phyloP scores from a whole-genome alignment of 2,797 vertebrate genomes.

The Sebastes ruberrimus region DNA sequence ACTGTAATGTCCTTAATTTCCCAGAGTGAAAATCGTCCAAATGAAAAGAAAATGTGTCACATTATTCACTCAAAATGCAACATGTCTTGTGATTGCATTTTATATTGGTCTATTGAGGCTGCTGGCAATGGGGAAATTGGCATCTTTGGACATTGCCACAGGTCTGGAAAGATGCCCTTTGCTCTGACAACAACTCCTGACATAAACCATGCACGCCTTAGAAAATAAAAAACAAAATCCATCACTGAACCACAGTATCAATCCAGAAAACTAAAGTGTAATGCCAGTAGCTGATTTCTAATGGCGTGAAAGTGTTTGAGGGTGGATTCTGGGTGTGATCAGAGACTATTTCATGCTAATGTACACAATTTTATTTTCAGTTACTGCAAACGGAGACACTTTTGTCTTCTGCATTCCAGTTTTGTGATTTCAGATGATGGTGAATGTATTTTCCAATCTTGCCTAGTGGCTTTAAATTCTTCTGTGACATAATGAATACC shows the following conservation, averaged over 20 bases:
- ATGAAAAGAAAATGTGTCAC: constrained; percentile 18
- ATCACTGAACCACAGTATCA: constrained; percentile 25
- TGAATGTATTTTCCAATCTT: background rate
- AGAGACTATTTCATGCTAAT: constrained; percentile 6
- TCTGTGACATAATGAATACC: constrained; percentile 8
- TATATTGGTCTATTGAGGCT: constrained; percentile 40
- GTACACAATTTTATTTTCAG: background rate
- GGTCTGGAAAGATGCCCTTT: constrained; percentile 43
- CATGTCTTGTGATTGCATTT: constrained; percentile 35
- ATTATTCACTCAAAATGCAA: constrained; percentile 29
- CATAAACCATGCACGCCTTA: constrained; percentile 28
- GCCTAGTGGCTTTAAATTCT: background rate
- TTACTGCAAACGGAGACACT: background rate
- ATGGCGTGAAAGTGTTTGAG: constrained; percentile 7
- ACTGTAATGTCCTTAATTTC: background rate
- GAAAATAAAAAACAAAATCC: background rate
- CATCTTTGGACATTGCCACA: constrained; percentile 50
- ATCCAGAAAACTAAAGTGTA: constrained; percentile 16
- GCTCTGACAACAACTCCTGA: constrained; percentile 37
- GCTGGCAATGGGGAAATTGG: constrained; percentile 47
- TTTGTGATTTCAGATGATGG: constrained; percentile 14
- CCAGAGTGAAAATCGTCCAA: background rate
- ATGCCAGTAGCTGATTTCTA: constrained; percentile 25
- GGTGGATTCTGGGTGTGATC: constrained; percentile 5
- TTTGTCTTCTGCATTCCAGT: background rate